Base-by-base conservation (phyloP, 2,797 vertebrate genomes). In the Lepilemur septentrionalis region DNA sequence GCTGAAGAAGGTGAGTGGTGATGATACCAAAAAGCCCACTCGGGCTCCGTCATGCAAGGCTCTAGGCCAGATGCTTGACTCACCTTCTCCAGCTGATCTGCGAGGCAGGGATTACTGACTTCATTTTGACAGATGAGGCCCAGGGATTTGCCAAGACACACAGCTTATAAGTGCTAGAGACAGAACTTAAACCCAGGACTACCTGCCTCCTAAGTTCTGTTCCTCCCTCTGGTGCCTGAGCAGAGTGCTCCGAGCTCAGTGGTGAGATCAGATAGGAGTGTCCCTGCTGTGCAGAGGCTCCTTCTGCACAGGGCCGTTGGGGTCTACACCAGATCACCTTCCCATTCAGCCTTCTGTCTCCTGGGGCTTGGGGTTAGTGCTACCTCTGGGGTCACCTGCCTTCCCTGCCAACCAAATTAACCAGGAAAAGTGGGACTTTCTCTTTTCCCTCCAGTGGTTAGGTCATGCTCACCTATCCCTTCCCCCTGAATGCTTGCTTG, bases 1-100 rank as follows among this genome's bases (percentile, higher is more conserved):
- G 23, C 98, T 99, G 84, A 99, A 99, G 98, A 99, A 99, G 99
- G 99, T 99, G 97, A 97, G 98, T 38, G 15, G 78, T 0, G 43
- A 1, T 7, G 1, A 17, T 15, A 8, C 38, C 6, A 4, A 2
- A 41, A 4, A 3, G 6, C n/a, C 35, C 32, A 46, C 48, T 13
- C 0, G 1, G 30, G 22, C 7, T 89, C 43, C 22, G 0, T 81
- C 13, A 8, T 8, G 2, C 38, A 48, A 0, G 88, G 57, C 35
- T n/a, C 81, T 23, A 43, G 25, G 28, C 87, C n/a, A 43, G 50
- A 35, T 2, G 23, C 22, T 43, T 41, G 11, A 9, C 17, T 46
- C 12, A 1, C 73, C 11, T 0, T 48, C 17, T 13, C 59, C 4
- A 20, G 32, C 82, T 86, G 30, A 28, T 79, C 43, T 69, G 23